A percentile compares a stretch with the other conserved stretches of the same genome.
These are phyloP conservation scores for Aphaenogaster floridana DNA, from an alignment of 1,140 invertebrate species.

Conservation along the genomic window DNA sequence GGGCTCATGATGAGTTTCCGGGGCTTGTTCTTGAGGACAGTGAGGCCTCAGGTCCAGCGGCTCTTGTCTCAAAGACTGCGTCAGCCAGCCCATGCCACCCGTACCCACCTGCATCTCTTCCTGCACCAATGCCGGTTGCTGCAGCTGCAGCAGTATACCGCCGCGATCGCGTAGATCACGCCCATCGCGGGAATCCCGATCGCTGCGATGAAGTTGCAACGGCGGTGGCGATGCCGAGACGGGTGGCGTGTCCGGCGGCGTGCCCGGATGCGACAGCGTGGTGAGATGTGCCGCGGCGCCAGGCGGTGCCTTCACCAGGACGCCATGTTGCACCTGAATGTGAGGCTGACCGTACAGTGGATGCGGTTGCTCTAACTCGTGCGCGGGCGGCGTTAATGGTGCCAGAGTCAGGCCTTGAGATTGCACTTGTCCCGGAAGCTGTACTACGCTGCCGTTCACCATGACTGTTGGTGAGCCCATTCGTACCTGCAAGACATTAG, in stretches of 20 bases:
- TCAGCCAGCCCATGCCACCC: conserved; percentile 91
- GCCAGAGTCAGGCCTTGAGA: conserved; percentile 83
- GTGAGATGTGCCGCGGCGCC: conserved; percentile 82
- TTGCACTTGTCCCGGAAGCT: conserved; percentile 79
- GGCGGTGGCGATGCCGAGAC: conserved; percentile 87
- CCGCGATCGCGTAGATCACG: conserved; percentile 77
- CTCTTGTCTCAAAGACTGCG: conserved; percentile 90
- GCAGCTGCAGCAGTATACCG: conserved; percentile 78
- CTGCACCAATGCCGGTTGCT: conserved; percentile 79
- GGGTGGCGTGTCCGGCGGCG: conserved; percentile 93
- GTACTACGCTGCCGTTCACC: conserved; percentile 82
- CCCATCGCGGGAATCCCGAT: conserved; percentile 60
- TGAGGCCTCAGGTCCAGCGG: conserved; percentile 93
- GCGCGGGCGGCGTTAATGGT: conserved; percentile 88
- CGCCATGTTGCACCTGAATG: conserved; percentile 82
- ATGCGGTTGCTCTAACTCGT: conserved; percentile 87
- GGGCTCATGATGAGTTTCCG: conserved; percentile 79
- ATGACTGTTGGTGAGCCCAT: conserved; percentile 82
- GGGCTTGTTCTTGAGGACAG: conserved; percentile 85
- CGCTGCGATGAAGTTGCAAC: conserved; percentile 85
- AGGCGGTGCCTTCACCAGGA: conserved; percentile 82
- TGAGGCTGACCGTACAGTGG: conserved; percentile 84
- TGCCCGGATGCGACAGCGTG: conserved; percentile 89
- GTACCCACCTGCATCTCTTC: conserved; percentile 81
- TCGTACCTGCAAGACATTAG: conserved; percentile 76